Conservation (phyloP, 2,888 invertebrate genomes). For the Drosophila longiperda region DNA sequence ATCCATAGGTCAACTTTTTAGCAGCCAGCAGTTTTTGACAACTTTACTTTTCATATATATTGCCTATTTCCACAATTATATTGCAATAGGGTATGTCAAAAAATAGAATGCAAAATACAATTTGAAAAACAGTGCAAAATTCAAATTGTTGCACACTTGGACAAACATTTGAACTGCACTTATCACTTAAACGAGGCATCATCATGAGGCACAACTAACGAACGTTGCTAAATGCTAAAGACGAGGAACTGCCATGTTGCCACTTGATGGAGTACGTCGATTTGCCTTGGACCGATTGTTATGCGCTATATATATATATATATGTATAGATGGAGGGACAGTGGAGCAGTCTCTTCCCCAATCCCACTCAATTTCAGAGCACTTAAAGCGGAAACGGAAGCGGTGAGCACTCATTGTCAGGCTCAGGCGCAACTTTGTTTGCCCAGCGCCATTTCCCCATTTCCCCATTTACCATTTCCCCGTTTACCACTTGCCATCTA, state of each 20-base stretch:
- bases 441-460: constrained; percentile 48
- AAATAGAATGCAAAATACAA: constrained; percentile 11
- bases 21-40: not conserved
- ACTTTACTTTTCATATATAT: not conserved
- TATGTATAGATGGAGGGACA: not conserved
- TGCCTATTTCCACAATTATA: not conserved
- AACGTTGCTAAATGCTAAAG: constrained; percentile 27
- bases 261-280: constrained; percentile 63
- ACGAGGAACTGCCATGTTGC: constrained; percentile 36
- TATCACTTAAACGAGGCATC: constrained; percentile 56
- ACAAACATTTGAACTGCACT: constrained; percentile 74
- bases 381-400: constrained; percentile 75
- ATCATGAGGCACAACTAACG: constrained; percentile 53
- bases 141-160: constrained; percentile 65
- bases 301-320: constrained; percentile 3
- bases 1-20: not conserved
- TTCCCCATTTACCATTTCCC: constrained; percentile 30
- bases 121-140: constrained; percentile 50
- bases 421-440: constrained; percentile 67
- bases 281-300: constrained; percentile 42
- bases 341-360: not conserved
- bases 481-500: constrained; percentile 41
- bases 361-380: constrained; percentile 54
- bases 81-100: constrained; percentile 13
- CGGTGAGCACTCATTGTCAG: constrained; percentile 74